Evolutionary conservation across 1,140 invertebrate genomes (phyloP).

Genomic region (Neodiprion fabricii): DNA sequence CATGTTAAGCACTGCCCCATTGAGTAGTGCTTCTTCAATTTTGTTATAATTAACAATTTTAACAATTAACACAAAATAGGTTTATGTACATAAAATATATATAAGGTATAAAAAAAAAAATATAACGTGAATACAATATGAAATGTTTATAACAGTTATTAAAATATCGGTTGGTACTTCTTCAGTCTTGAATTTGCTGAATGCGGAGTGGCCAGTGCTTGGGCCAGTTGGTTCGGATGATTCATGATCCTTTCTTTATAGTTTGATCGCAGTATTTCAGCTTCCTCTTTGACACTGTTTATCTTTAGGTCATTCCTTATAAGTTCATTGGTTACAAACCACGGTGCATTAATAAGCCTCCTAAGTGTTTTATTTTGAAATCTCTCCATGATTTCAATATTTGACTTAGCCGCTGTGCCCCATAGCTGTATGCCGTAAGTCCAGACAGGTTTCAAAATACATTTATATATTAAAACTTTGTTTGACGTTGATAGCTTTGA

Average conservation of each 20-base stretch:
- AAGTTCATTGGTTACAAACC: conserved; percentile 15
- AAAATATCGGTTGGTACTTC: not conserved
- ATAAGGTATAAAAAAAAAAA: too few species aligned
- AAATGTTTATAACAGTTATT: not conserved
- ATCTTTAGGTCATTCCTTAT: not conserved
- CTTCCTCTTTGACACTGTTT: not conserved
- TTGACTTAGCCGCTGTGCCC: conserved; percentile 30
- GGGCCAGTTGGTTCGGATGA: not conserved
- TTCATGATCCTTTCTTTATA: not conserved
- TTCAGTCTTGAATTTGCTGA: not conserved
- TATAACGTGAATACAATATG: too few species aligned
- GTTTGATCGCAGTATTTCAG: not conserved
- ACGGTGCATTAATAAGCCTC: conserved; percentile 30
- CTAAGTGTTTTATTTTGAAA: conserved; percentile 33
- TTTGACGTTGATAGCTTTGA: conserved; percentile 31
- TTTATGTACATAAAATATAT: too few species aligned
- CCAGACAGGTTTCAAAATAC: conserved; percentile 40
- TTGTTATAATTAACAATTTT: too few species aligned
- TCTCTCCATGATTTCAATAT: conserved; percentile 29
- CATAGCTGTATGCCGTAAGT: conserved; percentile 39
- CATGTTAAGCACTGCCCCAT: too few species aligned
- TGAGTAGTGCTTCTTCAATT: too few species aligned
- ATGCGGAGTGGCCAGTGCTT: not conserved
- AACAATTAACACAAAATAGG: too few species aligned
- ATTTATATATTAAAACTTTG: conserved; percentile 38